Evolutionary conservation across 2,888 invertebrate species (phyloP).

Genomic region (Metalampra italica): DNA sequence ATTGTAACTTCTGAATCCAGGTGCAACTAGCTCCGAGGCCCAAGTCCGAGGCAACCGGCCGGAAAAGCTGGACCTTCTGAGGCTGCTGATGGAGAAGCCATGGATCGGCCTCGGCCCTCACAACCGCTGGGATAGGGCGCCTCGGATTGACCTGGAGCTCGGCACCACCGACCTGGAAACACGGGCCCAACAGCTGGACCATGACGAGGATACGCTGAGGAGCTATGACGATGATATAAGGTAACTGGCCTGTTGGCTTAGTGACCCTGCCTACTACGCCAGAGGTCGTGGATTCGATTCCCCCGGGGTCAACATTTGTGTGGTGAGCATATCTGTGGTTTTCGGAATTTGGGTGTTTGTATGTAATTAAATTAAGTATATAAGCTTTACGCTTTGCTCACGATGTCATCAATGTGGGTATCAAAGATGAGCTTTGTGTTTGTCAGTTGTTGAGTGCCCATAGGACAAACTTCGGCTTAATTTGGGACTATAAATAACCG

Average conservation of each 20-base stretch:
- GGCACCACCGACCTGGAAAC: conserved; percentile 12
- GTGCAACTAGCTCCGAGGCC: conserved; percentile 33
- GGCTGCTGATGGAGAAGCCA: conserved; percentile 45
- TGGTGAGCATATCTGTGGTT: too few relatives aligned
- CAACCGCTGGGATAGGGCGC: conserved; percentile 38
- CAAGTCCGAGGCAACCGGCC: conserved; percentile 40
- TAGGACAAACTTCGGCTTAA: too few relatives aligned
- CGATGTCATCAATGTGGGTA: too few relatives aligned
- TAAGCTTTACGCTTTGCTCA: background rate
- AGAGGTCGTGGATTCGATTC: too few relatives aligned
- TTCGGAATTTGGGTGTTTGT: too few relatives aligned
- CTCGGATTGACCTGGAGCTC: conserved; percentile 25
- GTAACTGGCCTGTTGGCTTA: conserved; percentile 29
- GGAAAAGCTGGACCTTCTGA: conserved; percentile 48
- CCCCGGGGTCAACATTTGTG: too few relatives aligned
- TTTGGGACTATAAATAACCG: too few relatives aligned
- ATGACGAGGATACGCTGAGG: conserved; percentile 1
- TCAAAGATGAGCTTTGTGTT: too few relatives aligned
- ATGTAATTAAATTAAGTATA: too few relatives aligned
- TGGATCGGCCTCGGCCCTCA: conserved; percentile 32
- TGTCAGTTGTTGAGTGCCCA: too few relatives aligned
- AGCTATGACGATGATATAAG: conserved; percentile 38
- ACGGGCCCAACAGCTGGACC: conserved; percentile 14
- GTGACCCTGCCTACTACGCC: too few relatives aligned
- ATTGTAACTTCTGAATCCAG: conserved; percentile 21